Conservation (phyloP, 2,797 vertebrate species). For the Ceryle rudis region DNA sequence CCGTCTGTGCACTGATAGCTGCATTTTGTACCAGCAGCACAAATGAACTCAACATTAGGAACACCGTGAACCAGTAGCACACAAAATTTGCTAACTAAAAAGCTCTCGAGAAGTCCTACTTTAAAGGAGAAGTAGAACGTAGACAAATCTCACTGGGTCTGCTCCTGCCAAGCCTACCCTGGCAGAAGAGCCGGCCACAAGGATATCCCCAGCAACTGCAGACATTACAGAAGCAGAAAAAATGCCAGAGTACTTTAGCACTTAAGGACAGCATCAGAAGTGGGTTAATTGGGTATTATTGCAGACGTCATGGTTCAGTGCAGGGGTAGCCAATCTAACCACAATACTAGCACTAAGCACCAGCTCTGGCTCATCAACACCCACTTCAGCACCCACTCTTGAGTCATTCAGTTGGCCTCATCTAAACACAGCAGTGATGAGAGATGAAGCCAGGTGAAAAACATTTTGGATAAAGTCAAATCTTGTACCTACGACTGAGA, state of each 20-base stretch:
- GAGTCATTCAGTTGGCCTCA: background rate
- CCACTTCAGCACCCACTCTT: constrained; percentile 11
- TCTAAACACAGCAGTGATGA: background rate
- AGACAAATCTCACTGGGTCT: background rate
- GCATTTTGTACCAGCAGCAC: background rate
- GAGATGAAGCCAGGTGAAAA: constrained; percentile 9
- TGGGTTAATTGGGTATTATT: constrained; percentile 28
- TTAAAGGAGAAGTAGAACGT: background rate
- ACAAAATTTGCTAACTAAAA: background rate
- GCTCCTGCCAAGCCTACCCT: background rate
- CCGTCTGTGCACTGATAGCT: background rate
- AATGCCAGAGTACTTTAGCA: constrained; percentile 5
- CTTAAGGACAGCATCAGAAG: constrained; percentile 35
- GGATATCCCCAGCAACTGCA: background rate
- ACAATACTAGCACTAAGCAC: background rate
- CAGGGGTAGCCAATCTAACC: constrained; percentile 11
- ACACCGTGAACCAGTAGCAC: background rate
- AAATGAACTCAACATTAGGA: background rate
- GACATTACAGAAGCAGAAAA: background rate
- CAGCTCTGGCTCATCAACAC: constrained; percentile 24
- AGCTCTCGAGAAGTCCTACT: background rate
- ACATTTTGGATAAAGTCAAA: background rate
- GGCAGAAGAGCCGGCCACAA: background rate
- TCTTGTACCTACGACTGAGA: constrained; percentile 35
- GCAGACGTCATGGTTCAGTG: constrained; percentile 27